Evolutionary conservation across 2,888 invertebrate species (phyloP).

Genomic region (Quadroppia sp.): DNA sequence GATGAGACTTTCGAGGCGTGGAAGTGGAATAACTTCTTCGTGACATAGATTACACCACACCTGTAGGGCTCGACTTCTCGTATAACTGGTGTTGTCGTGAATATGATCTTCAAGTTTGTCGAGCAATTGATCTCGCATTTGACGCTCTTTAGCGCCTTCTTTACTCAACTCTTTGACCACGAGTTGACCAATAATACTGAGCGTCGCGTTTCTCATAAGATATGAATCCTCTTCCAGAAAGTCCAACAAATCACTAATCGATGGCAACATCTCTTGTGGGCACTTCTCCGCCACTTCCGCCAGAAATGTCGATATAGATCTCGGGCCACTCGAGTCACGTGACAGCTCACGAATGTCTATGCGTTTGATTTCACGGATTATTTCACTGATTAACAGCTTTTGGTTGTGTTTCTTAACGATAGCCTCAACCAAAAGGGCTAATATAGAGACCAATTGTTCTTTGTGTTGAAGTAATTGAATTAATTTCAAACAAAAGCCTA

Average conservation of each 20-base stretch:
- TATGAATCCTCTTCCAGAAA: conserved; percentile 62
- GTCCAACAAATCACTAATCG: conserved; percentile 61
- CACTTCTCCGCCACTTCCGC: conserved; percentile 62
- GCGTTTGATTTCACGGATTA: conserved; percentile 65
- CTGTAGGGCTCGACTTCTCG: conserved; percentile 70
- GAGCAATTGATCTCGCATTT: conserved; percentile 71
- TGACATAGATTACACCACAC: conserved; percentile 74
- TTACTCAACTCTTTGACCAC: conserved; percentile 67
- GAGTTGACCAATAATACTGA: conserved; percentile 77
- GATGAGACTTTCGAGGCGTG: conserved; percentile 65
- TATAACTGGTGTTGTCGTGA: conserved; percentile 76
- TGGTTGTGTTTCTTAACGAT: conserved; percentile 65
- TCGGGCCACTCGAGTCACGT: conserved; percentile 54
- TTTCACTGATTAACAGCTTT: conserved; percentile 66
- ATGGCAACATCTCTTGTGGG: conserved; percentile 61
- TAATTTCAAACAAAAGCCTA: conserved; percentile 53
- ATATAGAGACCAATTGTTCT: conserved; percentile 66
- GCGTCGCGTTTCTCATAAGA: conserved; percentile 69
- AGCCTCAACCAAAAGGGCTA: conserved; percentile 67
- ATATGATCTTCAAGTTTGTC: conserved; percentile 75
- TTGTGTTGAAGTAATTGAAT: conserved; percentile 68
- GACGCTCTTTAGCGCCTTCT: conserved; percentile 64
- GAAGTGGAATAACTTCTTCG: conserved; percentile 72
- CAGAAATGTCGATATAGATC: conserved; percentile 59
- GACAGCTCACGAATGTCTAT: conserved; percentile 61